phyloP scores from a whole-genome alignment of 2,888 invertebrate genomes.

The Gortyna flavago region DNA sequence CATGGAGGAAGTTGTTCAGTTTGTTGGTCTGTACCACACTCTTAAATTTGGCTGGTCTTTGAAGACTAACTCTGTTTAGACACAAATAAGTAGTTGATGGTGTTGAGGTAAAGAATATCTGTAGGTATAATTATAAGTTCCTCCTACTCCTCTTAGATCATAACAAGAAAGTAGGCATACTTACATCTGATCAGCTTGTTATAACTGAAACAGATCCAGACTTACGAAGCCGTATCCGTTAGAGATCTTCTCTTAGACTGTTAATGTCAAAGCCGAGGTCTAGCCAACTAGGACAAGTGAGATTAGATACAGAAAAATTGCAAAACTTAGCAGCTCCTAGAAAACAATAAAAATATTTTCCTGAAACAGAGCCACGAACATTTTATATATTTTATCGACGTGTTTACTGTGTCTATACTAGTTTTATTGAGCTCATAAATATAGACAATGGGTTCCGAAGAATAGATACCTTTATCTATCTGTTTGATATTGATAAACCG shows the following conservation, averaged over 20 bases:
- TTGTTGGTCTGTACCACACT: too few species aligned
- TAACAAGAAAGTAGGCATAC: conserved; percentile 24
- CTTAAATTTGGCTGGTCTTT: too few species aligned
- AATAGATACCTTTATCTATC: conserved; percentile 34
- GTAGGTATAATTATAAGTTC: too few species aligned
- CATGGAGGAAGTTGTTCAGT: too few species aligned
- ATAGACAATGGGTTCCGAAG: conserved; percentile 28
- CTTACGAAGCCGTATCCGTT: conserved; percentile 33
- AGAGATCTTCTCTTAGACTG: conserved; percentile 27
- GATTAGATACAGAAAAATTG: conserved; percentile 30
- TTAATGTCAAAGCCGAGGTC: conserved; percentile 42
- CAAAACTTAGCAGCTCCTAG: conserved; percentile 18
- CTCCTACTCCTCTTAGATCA: conserved; percentile 19
- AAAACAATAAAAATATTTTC: conserved; percentile 11
- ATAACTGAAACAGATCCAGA: conserved; percentile 48
- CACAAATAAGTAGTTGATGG: conserved; percentile 3
- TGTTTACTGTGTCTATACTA: conserved; percentile 53
- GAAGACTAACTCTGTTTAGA: not conserved
- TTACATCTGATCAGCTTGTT: conserved; percentile 43
- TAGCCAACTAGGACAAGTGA: conserved; percentile 24
- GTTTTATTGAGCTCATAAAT: conserved; percentile 51
- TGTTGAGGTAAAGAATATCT: not conserved
- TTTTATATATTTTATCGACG: conserved; percentile 51
- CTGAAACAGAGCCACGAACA: conserved; percentile 26
- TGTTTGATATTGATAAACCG: conserved; percentile 30